Evolutionary conservation across 2,797 vertebrate genomes (phyloP).

Genomic region (Pseudomugil tenellus): DNA sequence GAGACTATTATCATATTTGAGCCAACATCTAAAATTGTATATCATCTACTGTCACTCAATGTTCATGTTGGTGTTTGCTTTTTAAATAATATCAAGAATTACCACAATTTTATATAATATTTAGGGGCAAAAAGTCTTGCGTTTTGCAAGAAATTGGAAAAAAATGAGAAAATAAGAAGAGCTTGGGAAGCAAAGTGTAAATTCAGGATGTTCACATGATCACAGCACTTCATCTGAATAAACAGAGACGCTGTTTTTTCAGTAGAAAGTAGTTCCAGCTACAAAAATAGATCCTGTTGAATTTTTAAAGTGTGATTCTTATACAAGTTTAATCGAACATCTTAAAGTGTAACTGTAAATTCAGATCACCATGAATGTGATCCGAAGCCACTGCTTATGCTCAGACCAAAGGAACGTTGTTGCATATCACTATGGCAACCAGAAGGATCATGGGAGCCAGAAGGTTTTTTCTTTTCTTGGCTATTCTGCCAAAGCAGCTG

Average conservation of each 20-base stretch:
- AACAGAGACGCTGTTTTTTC: too few species aligned
- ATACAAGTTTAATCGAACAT: conserved; percentile 11
- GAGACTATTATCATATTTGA: too few species aligned
- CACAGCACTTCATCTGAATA: too few species aligned
- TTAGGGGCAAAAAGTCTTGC: neutral
- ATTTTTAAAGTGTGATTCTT: conserved; percentile 9
- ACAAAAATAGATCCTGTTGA: neutral
- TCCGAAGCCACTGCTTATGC: neutral
- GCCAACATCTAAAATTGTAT: neutral
- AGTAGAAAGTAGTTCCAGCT: too few species aligned
- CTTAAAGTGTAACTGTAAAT: conserved; percentile 1
- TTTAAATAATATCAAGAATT: neutral
- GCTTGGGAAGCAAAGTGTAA: neutral
- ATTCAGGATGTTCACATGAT: neutral
- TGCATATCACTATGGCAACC: conserved; percentile 15
- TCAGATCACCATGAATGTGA: neutral
- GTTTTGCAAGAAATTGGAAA: neutral
- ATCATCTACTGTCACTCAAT: neutral
- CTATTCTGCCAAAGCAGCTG: conserved; percentile 25
- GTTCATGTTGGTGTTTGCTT: neutral
- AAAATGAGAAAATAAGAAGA: neutral
- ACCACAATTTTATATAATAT: neutral
- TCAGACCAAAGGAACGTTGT: neutral
- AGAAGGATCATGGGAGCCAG: conserved; percentile 34
- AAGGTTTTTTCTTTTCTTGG: conserved; percentile 22